Conservation (phyloP, 2,797 vertebrate genomes). For the Perodicticus potto region DNA sequence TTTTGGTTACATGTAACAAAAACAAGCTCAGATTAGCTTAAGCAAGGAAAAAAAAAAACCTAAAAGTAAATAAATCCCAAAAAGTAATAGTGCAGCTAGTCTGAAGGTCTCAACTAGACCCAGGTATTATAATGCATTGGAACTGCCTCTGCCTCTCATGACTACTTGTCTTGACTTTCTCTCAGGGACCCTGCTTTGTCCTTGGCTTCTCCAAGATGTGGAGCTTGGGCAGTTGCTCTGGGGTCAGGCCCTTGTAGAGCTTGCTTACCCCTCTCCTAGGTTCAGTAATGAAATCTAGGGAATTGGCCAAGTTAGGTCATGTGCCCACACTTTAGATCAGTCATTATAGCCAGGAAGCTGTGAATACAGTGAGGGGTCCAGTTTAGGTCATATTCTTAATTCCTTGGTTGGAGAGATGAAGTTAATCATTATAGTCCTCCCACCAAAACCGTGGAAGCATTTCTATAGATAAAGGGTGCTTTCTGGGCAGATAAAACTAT, state of each 20-base stretch:
- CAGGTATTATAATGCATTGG: neutral
- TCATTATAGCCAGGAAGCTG: neutral
- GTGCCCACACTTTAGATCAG: neutral
- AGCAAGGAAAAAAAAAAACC: neutral
- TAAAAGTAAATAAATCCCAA: neutral
- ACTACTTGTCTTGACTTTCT: neutral
- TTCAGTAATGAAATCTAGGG: neutral
- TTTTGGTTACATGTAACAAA: constrained; percentile 31
- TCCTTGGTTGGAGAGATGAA: neutral
- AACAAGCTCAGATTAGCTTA: constrained; percentile 27
- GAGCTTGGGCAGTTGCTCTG: neutral
- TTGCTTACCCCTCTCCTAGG: neutral
- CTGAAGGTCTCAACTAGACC: neutral
- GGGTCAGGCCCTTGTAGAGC: neutral
- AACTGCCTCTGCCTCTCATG: neutral
- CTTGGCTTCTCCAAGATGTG: neutral
- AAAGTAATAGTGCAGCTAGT: neutral
- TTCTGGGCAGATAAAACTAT: neutral
- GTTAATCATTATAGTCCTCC: neutral
- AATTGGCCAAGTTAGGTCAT: neutral
- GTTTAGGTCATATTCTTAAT: neutral
- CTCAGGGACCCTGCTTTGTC: neutral
- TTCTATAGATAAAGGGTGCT: constrained; percentile 17
- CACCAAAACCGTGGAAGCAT: neutral
- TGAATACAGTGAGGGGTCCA: neutral